These are phyloP conservation scores for Pseudorhiza aurosa DNA, from an alignment of 30 jellyfish, hydroid and myxozoan species.

Conservation along the genomic window DNA sequence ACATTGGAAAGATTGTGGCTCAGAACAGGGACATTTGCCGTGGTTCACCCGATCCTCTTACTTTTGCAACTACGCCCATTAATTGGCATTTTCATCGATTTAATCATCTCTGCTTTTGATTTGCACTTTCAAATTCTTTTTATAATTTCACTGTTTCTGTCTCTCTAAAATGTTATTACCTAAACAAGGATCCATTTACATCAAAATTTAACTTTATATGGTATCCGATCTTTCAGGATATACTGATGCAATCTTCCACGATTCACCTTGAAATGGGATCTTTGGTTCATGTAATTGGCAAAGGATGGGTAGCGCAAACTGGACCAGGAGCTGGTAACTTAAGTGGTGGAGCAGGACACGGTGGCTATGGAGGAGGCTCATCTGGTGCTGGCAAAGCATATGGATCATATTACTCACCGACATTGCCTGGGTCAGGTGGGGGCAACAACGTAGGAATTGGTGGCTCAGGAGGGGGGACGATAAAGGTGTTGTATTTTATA, in stretches of 20 bases:
- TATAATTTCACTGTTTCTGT: too few species aligned
- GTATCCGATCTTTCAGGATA: too few species aligned
- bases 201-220: too few species aligned
- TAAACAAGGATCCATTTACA: too few species aligned
- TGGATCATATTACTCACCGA: constrained; percentile 72
- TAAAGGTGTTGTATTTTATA: not conserved
- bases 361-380: constrained; percentile 76
- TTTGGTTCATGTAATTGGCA: constrained; percentile 17
- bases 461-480: constrained; percentile 60
- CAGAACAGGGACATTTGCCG: too few species aligned
- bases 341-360: constrained; percentile 66
- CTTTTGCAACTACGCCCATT: too few species aligned
- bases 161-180: too few species aligned
- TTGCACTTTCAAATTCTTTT: too few species aligned
- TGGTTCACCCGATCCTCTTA: too few species aligned
- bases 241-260: constrained; percentile 30
- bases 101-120: too few species aligned
- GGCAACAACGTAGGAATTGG: constrained; percentile 44
- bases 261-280: constrained; percentile 60
- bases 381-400: constrained; percentile 32
- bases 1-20: too few species aligned
- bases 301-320: constrained; percentile 27
- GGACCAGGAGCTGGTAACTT: constrained; percentile 59
- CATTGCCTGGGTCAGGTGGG: constrained; percentile 61
- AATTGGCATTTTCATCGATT: too few species aligned